Conservation (phyloP, 1,140 invertebrate genomes). For the Drosophila nigrodunni region DNA sequence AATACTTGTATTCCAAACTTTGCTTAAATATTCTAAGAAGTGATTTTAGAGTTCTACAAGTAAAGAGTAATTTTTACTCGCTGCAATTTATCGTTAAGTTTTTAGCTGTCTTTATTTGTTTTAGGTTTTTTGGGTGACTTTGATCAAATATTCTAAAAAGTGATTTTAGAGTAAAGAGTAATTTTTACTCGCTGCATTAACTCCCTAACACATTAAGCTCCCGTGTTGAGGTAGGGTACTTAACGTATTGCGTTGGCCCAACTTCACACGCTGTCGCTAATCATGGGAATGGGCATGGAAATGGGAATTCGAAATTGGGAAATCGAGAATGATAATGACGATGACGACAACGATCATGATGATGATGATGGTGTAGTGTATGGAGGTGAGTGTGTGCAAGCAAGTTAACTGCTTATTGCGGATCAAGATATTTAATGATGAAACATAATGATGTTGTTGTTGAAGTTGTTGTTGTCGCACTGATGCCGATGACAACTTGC, state of each 20-base stretch:
- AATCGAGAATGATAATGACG: slow-evolving; percentile 32
- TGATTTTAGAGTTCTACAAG: no score
- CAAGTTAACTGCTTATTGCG: slow-evolving; percentile 30
- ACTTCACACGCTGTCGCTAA: slow-evolving; percentile 45
- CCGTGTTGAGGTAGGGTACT: slow-evolving; percentile 33
- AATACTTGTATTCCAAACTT: no score
- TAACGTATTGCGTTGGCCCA: background rate
- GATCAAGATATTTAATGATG: slow-evolving; percentile 30
- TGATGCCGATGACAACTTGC: slow-evolving; percentile 31
- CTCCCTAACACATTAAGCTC: background rate
- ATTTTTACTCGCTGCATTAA: background rate
- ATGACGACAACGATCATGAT: slow-evolving; percentile 1
- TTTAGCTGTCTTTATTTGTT: no score
- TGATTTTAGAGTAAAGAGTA: background rate
- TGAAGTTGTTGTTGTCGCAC: background rate
- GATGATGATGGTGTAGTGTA: background rate
- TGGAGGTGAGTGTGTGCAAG: background rate
- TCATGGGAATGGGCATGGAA: slow-evolving; percentile 50
- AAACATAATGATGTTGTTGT: slow-evolving; percentile 29
- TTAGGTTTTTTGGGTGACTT: no score
- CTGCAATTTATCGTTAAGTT: background rate
- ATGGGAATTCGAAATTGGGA: slow-evolving; percentile 42
- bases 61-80: background rate
- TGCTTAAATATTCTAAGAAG: no score
- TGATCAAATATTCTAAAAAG: no score